Conservation (phyloP, 2,113 vertebrate species). For the Dermatemys mawii region DNA sequence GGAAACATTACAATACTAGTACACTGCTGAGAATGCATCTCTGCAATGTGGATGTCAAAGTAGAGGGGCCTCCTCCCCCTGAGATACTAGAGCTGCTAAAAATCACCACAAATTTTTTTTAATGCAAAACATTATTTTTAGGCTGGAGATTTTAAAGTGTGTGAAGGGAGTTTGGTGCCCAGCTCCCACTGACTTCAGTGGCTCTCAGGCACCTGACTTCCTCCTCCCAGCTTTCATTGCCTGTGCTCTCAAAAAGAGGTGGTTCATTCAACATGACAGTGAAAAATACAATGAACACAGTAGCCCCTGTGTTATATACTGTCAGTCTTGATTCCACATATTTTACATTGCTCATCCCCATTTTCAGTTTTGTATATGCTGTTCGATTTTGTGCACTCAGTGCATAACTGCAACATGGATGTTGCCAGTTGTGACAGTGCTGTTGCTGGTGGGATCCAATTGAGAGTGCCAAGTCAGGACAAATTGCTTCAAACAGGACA, state of each 20-base stretch:
- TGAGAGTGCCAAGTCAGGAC: too few species aligned
- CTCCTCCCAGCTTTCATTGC: neutral
- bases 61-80: neutral
- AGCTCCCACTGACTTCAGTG: neutral
- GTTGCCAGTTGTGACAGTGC: too few species aligned
- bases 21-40: neutral
- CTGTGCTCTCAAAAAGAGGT: neutral
- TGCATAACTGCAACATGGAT: too few species aligned
- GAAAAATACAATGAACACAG: too few species aligned
- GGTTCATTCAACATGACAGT: too few species aligned
- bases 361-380: too few species aligned
- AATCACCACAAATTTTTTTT: neutral
- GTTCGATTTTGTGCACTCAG: too few species aligned
- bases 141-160: neutral
- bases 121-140: neutral
- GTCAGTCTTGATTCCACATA: too few species aligned
- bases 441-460: too few species aligned
- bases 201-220: neutral
- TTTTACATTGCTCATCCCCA: too few species aligned
- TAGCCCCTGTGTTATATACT: too few species aligned
- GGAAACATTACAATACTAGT: neutral
- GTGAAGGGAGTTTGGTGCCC: neutral
- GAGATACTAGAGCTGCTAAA: neutral
- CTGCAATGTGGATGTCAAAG: neutral
- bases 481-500: too few species aligned